A percentile compares a stretch with the other conserved stretches of the same genome.
phyloP scores from a whole-genome alignment of 2,797 vertebrate species.

The Spatula clypeata region DNA sequence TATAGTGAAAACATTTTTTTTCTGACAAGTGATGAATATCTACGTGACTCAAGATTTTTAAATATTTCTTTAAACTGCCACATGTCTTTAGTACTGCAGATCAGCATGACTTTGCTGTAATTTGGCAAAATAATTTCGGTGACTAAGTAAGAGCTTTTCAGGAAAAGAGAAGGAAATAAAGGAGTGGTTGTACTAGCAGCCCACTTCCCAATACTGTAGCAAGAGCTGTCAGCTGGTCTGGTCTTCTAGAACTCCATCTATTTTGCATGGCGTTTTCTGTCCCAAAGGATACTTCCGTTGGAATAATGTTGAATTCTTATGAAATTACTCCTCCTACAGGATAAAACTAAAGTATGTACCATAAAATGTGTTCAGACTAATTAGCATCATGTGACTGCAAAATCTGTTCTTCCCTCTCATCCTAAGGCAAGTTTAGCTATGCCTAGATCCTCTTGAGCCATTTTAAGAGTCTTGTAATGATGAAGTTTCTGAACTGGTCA shows the following conservation, averaged over 20 bases:
- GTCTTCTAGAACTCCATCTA: constrained; percentile 22
- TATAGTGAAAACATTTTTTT: not conserved
- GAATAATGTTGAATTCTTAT: constrained; percentile 32
- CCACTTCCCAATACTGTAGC: not conserved
- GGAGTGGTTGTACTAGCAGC: not conserved
- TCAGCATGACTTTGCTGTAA: not conserved
- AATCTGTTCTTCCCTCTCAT: not conserved
- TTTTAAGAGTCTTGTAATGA: not conserved
- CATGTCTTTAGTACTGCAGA: not conserved
- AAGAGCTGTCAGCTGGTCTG: not conserved
- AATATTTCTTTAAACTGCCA: not conserved
- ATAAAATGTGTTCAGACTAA: not conserved
- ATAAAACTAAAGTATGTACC: not conserved
- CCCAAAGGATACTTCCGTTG: constrained; percentile 17
- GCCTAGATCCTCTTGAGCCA: not conserved
- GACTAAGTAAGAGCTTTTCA: not conserved
- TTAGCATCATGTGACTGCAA: not conserved
- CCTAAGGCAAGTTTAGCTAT: not conserved
- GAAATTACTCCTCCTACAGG: constrained; percentile 67
- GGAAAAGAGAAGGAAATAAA: not conserved
- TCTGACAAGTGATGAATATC: not conserved
- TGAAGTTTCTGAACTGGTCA: not conserved
- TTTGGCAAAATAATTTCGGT: constrained; percentile 10
- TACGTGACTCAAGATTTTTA: not conserved
- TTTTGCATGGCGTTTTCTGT: not conserved